These are phyloP conservation scores for Pristionchus pacificus DNA, from an alignment of 1,140 invertebrate species.

Conservation along the genomic window DNA sequence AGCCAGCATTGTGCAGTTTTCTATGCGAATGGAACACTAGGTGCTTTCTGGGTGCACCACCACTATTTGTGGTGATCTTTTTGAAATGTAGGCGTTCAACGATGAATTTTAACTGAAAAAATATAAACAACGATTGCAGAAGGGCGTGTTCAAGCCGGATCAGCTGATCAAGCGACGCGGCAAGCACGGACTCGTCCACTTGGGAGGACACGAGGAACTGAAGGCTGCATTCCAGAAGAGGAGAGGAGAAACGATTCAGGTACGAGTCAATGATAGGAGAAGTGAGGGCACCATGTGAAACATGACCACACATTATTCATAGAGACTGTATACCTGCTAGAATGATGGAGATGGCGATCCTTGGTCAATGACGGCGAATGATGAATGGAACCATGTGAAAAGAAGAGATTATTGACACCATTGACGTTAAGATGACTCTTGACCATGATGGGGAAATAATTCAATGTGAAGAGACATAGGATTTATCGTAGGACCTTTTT, in stretches of 20 bases:
- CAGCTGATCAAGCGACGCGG: slow-evolving; percentile 95
- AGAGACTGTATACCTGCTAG: not conserved
- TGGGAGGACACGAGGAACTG: slow-evolving; percentile 77
- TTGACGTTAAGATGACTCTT: too few relatives aligned
- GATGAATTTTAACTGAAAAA: slow-evolving; percentile 12
- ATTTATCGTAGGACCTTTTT: too few relatives aligned
- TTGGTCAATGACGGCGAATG: too few relatives aligned
- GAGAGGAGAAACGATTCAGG: slow-evolving; percentile 78
- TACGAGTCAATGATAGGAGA: too few relatives aligned
- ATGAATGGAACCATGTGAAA: too few relatives aligned
- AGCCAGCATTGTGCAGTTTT: not conserved
- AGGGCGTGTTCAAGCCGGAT: slow-evolving; percentile 94
- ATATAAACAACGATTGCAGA: slow-evolving; percentile 61
- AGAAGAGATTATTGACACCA: too few relatives aligned
- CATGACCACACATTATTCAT: slow-evolving; percentile 6
- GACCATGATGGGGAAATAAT: too few relatives aligned
- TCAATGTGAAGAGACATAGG: too few relatives aligned
- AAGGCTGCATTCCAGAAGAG: slow-evolving; percentile 83
- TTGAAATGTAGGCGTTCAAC: slow-evolving; percentile 15
- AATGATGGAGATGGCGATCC: not conserved
- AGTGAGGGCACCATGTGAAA: slow-evolving; percentile 25
- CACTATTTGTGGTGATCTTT: not conserved
- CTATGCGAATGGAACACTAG: not conserved
- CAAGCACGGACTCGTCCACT: slow-evolving; percentile 92
- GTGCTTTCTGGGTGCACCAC: not conserved